These are phyloP conservation scores for Rhodophaea formosa DNA, from an alignment of 2,888 invertebrate species.

Conservation along the genomic window DNA sequence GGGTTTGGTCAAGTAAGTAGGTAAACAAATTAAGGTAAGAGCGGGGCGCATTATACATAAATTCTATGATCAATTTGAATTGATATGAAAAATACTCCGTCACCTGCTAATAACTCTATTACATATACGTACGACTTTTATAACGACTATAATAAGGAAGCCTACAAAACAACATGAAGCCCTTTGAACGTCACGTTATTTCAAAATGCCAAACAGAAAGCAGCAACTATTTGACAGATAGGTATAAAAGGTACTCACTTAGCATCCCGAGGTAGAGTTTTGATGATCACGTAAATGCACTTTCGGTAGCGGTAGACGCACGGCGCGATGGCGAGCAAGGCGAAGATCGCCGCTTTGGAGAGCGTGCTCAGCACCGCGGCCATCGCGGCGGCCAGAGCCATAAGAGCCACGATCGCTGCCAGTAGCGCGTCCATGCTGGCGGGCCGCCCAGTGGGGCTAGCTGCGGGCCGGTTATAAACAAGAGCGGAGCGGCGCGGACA, in stretches of 20 bases:
- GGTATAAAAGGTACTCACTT: slow-evolving; percentile 78
- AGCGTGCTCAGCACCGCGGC: slow-evolving; percentile 82
- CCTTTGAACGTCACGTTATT: neutral
- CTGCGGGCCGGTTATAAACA: slow-evolving; percentile 47
- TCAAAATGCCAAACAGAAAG: neutral
- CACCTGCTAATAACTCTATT: no score
- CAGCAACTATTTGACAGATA: neutral
- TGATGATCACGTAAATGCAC: slow-evolving; percentile 82
- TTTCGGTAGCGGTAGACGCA: slow-evolving; percentile 79
- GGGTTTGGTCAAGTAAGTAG: no score
- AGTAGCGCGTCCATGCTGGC: slow-evolving; percentile 79
- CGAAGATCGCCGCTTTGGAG: slow-evolving; percentile 87
- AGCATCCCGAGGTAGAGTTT: slow-evolving; percentile 84
- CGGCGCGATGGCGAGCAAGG: slow-evolving; percentile 78
- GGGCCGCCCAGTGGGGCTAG: slow-evolving; percentile 66
- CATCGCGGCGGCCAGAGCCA: slow-evolving; percentile 79
- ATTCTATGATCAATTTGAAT: no score
- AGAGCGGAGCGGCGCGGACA: slow-evolving; percentile 42
- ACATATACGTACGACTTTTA: no score
- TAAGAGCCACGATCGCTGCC: slow-evolving; percentile 75
- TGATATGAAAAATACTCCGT: no score
- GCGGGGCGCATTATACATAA: no score
- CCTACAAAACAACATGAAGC: slow-evolving; percentile 4
- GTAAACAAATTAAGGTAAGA: no score
- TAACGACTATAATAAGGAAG: neutral